Evolutionary conservation across 2,113 vertebrate genomes (phyloP).

Genomic region (Dipodomys stephensi): DNA sequence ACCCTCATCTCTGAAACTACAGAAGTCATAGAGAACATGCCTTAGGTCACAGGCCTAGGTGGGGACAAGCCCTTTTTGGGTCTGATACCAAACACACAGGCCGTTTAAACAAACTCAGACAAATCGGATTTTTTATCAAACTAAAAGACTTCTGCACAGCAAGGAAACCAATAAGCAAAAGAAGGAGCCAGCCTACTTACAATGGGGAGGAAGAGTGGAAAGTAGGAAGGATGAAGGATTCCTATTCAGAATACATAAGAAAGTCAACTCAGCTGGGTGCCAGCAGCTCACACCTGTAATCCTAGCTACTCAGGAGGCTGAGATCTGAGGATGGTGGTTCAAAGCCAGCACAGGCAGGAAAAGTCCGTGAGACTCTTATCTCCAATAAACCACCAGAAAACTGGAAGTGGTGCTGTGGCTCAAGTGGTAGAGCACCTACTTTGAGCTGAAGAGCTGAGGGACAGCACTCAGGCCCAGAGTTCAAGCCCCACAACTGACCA

Average conservation of each 20-base stretch:
- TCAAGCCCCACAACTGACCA: no score
- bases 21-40: not conserved
- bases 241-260: not conserved
- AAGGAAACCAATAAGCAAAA: not conserved
- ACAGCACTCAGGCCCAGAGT: no score
- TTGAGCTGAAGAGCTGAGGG: no score
- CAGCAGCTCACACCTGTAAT: no score
- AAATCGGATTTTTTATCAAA: not conserved
- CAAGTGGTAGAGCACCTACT: no score
- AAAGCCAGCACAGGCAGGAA: no score
- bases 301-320: no score
- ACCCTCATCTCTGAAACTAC: not conserved
- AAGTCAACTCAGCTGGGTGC: not conserved
- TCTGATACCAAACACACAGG: not conserved
- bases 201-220: not conserved
- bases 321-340: no score
- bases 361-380: no score
- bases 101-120: not conserved
- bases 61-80: not conserved
- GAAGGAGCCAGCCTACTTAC: not conserved
- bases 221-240: not conserved
- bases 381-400: no score
- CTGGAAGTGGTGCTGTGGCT: no score
- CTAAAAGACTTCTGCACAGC: not conserved
- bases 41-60: no score